Base-by-base conservation (phyloP, 2,113 vertebrate species). In the Cryptotis parvus region DNA sequence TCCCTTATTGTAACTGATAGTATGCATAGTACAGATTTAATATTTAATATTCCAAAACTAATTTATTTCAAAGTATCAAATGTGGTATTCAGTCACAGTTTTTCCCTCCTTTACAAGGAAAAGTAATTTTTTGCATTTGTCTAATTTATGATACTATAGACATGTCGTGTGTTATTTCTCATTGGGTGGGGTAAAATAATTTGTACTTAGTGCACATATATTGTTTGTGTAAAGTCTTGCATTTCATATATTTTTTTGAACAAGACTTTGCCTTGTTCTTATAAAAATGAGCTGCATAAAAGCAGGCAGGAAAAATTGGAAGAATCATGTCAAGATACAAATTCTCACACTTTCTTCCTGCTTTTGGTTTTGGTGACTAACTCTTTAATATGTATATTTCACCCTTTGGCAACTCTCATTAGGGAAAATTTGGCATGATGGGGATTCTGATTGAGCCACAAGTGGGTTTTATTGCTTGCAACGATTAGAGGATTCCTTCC, bases 1-100 rank as follows among this genome's bases (percentile, higher is more conserved):
- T 91, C 94, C 91, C 37, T 74, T 92, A 87, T 91, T 92, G 84
- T 79, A 90, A 52, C 49, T 87, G 35, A 69, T 84, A 9, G 4
- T 45, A 49, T 55, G 33, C 15, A 45, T 90, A 93, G 33, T 90
- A 77, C 3, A 45, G 63, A 55, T 80, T 84, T 91, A 39, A 20
- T 80, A 90, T 79, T 80, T 92, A 81, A 82, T 89, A 75, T 58
- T 14, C 15, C 39, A 90, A 72, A 33, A 84, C 22, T 78, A 92
- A 37, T 86, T 79, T 66, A 39, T 87, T 93, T 92, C 31, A 81
- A 84, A 84, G 70, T 75, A 22, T 78, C 81, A 83, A 22, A 63
- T 87, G 29, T 84, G 95, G 73, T 79, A 58, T 85, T 76, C 37
- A 92, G n/a, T 22, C 15, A 58, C 14, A 26, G 5, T 49, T 86